These are phyloP conservation scores for Brachystomella parvula DNA, from an alignment of 1,140 invertebrate species.

Conservation along the genomic window DNA sequence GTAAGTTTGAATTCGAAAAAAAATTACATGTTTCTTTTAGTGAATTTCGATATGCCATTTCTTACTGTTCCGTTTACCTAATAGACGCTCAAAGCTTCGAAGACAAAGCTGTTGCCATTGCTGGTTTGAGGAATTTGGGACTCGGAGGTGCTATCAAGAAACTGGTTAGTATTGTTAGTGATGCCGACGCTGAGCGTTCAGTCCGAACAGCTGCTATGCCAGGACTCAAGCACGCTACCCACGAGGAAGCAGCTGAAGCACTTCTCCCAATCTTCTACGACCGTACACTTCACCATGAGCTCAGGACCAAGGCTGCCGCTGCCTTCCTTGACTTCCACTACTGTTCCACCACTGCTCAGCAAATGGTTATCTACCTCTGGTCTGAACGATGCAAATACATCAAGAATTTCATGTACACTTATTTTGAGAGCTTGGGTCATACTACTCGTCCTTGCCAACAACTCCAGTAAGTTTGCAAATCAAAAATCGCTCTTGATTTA, in stretches of 20 bases:
- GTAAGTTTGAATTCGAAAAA: constrained; percentile 1
- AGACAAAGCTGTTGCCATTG: constrained; percentile 29
- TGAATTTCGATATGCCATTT: neutral
- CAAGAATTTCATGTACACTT: constrained; percentile 34
- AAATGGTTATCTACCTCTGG: constrained; percentile 36
- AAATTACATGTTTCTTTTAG: neutral
- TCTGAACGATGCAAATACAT: constrained; percentile 27
- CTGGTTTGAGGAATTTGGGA: constrained; percentile 27
- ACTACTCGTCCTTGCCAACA: constrained; percentile 26
- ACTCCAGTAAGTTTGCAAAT: constrained; percentile 7
- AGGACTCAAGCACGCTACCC: constrained; percentile 27
- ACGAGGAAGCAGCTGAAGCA: constrained; percentile 6
- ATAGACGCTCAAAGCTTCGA: constrained; percentile 24
- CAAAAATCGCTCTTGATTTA: neutral
- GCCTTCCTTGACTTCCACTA: constrained; percentile 14
- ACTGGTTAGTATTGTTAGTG: constrained; percentile 21
- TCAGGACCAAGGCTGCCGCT: constrained; percentile 22
- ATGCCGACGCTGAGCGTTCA: constrained; percentile 25
- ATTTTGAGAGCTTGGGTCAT: constrained; percentile 18
- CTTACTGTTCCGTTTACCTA: neutral
- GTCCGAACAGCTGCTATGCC: constrained; percentile 31
- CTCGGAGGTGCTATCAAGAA: constrained; percentile 22
- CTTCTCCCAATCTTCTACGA: constrained; percentile 36
- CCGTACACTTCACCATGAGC: constrained; percentile 26
- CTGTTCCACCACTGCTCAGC: constrained; percentile 16